Evolutionary conservation across 2,888 invertebrate species (phyloP).

Genomic region (Cyaniris semiargus): DNA sequence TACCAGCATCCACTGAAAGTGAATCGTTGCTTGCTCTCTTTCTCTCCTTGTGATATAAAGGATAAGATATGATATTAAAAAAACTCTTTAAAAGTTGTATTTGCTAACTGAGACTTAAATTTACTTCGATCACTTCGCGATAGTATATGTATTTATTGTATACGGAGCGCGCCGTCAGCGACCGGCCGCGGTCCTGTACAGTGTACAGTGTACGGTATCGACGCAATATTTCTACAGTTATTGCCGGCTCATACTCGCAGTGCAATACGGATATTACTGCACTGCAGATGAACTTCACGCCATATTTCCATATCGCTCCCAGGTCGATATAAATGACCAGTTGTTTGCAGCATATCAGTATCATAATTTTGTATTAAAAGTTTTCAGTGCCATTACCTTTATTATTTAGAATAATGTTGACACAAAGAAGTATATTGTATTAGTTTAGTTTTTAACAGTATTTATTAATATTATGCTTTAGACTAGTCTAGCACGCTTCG

Average conservation of each 20-base stretch:
- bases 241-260: neutral
- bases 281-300: neutral
- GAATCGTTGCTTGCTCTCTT: too few relatives aligned
- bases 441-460: too few relatives aligned
- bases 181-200: too few relatives aligned
- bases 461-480: too few relatives aligned
- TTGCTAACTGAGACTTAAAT: neutral
- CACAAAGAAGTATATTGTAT: too few relatives aligned
- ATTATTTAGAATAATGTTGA: neutral
- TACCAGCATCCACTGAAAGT: too few relatives aligned
- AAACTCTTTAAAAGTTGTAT: too few relatives aligned
- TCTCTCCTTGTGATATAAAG: too few relatives aligned
- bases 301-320: neutral
- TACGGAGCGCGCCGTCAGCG: too few relatives aligned
- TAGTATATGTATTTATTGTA: too few relatives aligned
- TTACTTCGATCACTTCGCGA: neutral
- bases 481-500: too few relatives aligned
- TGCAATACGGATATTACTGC: neutral
- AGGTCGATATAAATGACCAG: neutral
- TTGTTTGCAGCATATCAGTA: neutral
- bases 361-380: neutral
- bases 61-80: neutral
- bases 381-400: neutral
- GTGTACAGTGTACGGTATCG: too few relatives aligned
- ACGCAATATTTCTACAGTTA: neutral